Evolutionary conservation across 2,113 vertebrate species (phyloP).

Genomic region (Castor canadensis): DNA sequence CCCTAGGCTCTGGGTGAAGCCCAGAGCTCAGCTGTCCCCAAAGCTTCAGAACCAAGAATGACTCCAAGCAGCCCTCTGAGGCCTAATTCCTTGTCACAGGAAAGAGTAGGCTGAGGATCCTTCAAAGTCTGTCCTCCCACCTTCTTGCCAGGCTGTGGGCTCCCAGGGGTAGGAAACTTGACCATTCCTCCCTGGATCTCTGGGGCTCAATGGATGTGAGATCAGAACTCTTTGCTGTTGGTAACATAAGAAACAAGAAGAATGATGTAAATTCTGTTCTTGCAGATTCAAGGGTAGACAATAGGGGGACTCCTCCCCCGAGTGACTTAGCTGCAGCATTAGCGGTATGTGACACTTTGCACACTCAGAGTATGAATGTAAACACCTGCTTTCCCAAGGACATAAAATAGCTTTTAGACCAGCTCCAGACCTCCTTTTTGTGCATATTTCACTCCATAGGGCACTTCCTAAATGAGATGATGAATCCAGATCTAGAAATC

Average conservation of each 20-base stretch:
- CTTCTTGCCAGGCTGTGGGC: accelerated
- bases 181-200: not conserved
- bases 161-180: not conserved
- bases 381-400: constrained; percentile 54
- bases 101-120: not conserved
- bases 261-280: not conserved
- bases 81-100: not conserved
- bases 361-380: constrained; percentile 5
- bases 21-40: not conserved
- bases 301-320: not conserved
- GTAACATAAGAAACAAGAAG: not conserved
- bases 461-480: constrained; percentile 40
- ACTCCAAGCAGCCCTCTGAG: not conserved
- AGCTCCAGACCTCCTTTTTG: constrained; percentile 7
- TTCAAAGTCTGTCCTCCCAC: not conserved
- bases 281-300: not conserved
- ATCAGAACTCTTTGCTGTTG: not conserved
- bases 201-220: too few species aligned
- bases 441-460: not conserved
- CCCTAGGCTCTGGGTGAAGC: not conserved
- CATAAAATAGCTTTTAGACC: constrained; percentile 62
- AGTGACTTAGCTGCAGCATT: not conserved
- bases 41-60: constrained; percentile 31
- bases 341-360: not conserved
- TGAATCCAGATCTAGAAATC: constrained; percentile 66